Evolutionary conservation across 2,797 vertebrate species (phyloP), one percentile per base, ranked within the genome.

Genomic region (Pipistrellus nathusii): DNA sequence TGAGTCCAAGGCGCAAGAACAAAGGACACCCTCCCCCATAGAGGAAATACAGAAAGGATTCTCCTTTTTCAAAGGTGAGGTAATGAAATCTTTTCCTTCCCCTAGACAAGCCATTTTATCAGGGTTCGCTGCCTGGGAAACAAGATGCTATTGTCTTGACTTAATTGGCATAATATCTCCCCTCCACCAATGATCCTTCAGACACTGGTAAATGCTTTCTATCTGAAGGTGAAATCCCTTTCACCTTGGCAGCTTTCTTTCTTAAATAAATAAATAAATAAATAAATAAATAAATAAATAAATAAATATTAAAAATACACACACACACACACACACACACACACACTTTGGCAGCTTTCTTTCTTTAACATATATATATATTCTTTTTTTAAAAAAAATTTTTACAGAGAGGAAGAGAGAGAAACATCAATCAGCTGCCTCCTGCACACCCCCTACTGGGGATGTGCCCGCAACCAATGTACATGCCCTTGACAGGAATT

Each of bases 51-150:
- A 95, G 77, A 91, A 85, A 90, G 93, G 96, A 96, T 96, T 96
- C 95, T 92, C 95, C 78, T 68, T 93, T 94, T 94, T 95, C 93
- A 96, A 95, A 96, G 95, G 95, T 78, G 41, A 91, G 92, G 84
- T 90, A 96, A 92, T 95, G 97, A 96, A 96, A 95, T 96, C 91
- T 88, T 95, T 96, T 94, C 84, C 95, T 95, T 94, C 95, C 81
- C 84, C 89, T 78, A 81, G 77, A 92, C 95, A 87, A 93, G 82
- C 94, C 95, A 90, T 93, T 97, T 97, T 92, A 95, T 94, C 96
- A 96, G 94, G 91, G 89, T 92, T 96, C 85, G 57, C 75, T 68
- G 87, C 82, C 71, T 82, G 73, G 87, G 93, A 78, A 97, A 97
- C 96, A 96, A 96, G 64, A 94, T 94, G 82, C 90, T 73, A 96